Base-by-base conservation (phyloP, 2,113 vertebrate species). In the Amblyornis subalaris region DNA sequence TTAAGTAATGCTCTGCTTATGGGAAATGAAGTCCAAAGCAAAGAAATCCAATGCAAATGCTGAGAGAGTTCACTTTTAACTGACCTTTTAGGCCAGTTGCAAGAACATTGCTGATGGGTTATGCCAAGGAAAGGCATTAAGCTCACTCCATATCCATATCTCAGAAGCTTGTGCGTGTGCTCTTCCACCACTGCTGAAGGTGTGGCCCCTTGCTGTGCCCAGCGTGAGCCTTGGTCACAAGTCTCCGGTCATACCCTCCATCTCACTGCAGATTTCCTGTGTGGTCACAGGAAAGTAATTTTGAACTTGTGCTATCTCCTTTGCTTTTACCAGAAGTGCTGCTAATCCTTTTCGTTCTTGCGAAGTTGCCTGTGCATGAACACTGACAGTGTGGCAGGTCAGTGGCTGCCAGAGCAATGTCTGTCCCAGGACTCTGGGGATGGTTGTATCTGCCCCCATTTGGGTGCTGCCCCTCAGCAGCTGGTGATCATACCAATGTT, bases 361-460 rank as follows among this genome's bases (percentile, higher is more conserved):
- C 42, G 65, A 61, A 61, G 54, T 7, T 79, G 42, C 16, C 31
- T 10, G 24, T 47, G 60, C 14, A 10, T 22, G 45, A 77, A 28
- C 18, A n/a, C 76, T 0, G 2, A 10, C 1, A 0, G 45, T 3
- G 36, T 29, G 28, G 55, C 1, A 2, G 28, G 38, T 35, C 4
- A 1, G 22, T 2, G 4, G 42, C 78, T 57, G 24, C 2, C 6
- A 28, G 47, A 21, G 35, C 48, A 10, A 12, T 8, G 14, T 44
- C 74, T 65, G 79, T 33, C 69, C 65, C 45, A 10, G 85, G 51
- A 10, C 50, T 28, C 1, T 22, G 40, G 1, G 4, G 19, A 2
- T 21, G 24, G 24, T 54, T 45, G 13, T 31, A 6, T 57, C 25
- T 50, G 51, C 35, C 81, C 74, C 44, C 1, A 0, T 44, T 12